Conservation (phyloP, 2,113 vertebrate species). For the Bambusicola thoracicus region DNA sequence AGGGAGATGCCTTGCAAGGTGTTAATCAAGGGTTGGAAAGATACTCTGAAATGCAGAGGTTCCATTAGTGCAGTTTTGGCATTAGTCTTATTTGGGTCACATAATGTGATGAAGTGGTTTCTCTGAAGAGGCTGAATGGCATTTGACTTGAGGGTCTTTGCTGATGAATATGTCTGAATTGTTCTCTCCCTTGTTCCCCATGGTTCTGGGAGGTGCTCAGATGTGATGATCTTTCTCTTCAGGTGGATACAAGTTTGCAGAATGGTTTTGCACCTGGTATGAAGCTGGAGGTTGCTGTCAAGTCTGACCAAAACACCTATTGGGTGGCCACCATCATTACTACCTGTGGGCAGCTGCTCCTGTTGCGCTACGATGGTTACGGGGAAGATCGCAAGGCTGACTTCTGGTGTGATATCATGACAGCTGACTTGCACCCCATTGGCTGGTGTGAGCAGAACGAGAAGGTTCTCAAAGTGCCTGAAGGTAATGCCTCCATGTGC, state of each 20-base stretch:
- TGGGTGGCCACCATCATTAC: constrained; percentile 97
- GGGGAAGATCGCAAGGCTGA: constrained; percentile 94
- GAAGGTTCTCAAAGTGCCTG: constrained; percentile 89
- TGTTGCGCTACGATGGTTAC: constrained; percentile 94
- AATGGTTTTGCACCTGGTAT: constrained; percentile 95
- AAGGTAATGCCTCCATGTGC: constrained; percentile 80
- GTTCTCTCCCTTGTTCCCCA: neutral
- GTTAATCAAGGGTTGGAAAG: neutral
- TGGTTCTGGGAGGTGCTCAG: neutral
- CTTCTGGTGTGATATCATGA: constrained; percentile 97
- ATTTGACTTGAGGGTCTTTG: neutral
- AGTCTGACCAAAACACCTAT: constrained; percentile 87
- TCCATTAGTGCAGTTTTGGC: neutral
- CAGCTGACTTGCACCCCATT: constrained; percentile 90
- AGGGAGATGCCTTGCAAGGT: neutral
- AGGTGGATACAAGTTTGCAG: constrained; percentile 96
- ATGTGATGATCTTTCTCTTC: neutral
- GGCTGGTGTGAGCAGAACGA: constrained; percentile 94
- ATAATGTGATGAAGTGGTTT: neutral
- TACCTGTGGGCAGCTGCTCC: constrained; percentile 93
- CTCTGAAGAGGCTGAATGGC: neutral
- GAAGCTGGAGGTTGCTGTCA: constrained; percentile 92
- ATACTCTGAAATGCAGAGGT: neutral
- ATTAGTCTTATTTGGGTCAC: neutral
- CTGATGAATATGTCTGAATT: neutral